Percentiles rank a stretch among this genome's conserved stretches.
Evolutionary conservation across 1,140 invertebrate species (phyloP).

Genomic region (Adoxophyes honmai): DNA sequence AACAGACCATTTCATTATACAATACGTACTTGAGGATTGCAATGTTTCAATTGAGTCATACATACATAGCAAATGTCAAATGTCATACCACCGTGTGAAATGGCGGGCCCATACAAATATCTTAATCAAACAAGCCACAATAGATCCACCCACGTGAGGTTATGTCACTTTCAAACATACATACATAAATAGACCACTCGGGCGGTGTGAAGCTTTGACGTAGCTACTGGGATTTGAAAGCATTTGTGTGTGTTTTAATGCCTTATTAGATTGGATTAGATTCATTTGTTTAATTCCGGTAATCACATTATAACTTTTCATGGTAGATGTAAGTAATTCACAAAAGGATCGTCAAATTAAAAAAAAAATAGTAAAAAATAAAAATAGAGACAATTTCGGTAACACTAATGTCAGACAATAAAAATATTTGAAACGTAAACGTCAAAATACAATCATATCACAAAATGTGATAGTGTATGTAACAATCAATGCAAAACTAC

Average conservation of each 20-base stretch:
- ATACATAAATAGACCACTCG: not conserved
- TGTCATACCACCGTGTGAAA: slow-evolving; percentile 10
- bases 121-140: slow-evolving; percentile 1
- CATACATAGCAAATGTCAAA: slow-evolving; percentile 15
- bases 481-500: no score
- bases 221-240: no score
- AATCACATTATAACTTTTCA: not conserved
- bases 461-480: no score
- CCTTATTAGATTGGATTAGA: not conserved
- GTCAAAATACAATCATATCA: no score
- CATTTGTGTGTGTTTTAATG: no score
- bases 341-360: not conserved
- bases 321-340: no score
- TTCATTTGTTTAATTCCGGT: not conserved
- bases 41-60: not conserved
- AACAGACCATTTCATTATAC: not conserved
- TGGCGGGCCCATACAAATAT: slow-evolving; percentile 7
- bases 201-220: no score
- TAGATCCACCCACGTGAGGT: not conserved
- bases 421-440: no score
- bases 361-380: no score
- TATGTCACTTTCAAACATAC: slow-evolving; percentile 4
- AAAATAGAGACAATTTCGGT: no score
- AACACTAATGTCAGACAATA: no score
- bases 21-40: not conserved